Conservation (phyloP, 2,888 invertebrate species). For the Leistus spinibarbis region DNA sequence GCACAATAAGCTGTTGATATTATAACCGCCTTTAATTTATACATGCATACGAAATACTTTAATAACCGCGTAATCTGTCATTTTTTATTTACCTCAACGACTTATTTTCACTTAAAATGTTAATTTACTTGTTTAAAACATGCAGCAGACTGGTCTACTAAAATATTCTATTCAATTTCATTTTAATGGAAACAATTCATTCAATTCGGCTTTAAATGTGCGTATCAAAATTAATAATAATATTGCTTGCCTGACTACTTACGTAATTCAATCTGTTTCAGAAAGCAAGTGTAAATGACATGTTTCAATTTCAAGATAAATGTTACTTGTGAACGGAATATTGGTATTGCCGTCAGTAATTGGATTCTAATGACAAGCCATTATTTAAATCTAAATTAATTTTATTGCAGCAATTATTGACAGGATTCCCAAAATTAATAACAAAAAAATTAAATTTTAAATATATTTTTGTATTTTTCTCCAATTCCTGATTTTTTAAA, state of each 20-base stretch:
- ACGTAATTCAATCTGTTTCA: neutral
- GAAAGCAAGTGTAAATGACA: neutral
- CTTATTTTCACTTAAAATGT: neutral
- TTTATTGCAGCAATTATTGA: neutral
- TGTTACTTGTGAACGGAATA: neutral
- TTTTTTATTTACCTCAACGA: neutral
- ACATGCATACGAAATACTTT: slow-evolving; percentile 31
- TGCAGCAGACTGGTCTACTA: slow-evolving; percentile 43
- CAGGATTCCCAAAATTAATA: too few relatives aligned
- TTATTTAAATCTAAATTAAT: neutral
- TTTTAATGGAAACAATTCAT: neutral
- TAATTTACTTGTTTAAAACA: slow-evolving; percentile 14
- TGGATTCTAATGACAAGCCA: neutral
- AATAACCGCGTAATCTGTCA: slow-evolving; percentile 11
- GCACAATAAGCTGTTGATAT: slow-evolving; percentile 35
- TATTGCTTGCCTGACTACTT: too few relatives aligned
- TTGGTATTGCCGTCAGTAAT: neutral
- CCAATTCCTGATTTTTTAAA: too few relatives aligned
- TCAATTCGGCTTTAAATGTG: neutral
- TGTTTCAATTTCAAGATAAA: neutral
- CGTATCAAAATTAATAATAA: neutral
- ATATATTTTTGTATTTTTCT: too few relatives aligned
- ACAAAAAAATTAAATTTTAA: too few relatives aligned
- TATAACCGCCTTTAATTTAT: slow-evolving; percentile 36
- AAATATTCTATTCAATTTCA: slow-evolving; percentile 29